A percentile compares a stretch with the other conserved stretches of the same genome.
Evolutionary conservation across 2,797 vertebrate species (phyloP).

Genomic region (Diglossa cyanea): DNA sequence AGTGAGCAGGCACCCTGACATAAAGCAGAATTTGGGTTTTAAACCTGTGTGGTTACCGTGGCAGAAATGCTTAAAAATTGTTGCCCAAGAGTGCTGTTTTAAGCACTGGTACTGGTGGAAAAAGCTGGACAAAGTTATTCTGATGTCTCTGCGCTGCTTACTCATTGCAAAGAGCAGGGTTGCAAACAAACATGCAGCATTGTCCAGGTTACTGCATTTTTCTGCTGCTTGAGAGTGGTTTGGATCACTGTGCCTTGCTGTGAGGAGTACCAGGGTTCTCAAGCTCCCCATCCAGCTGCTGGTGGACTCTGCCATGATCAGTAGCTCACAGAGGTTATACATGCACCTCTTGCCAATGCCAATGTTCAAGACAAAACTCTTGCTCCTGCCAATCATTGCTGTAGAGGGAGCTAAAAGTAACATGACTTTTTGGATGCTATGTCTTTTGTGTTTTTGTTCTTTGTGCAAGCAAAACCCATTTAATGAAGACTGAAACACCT

Average conservation of each 20-base stretch:
- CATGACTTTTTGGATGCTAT: not conserved
- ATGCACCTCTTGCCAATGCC: not conserved
- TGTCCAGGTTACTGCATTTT: not conserved
- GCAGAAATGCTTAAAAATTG: not conserved
- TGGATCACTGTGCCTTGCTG: not conserved
- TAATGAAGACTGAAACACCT: not conserved
- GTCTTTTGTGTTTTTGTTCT: not conserved
- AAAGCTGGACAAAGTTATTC: not conserved
- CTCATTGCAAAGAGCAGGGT: not conserved
- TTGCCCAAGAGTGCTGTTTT: not conserved
- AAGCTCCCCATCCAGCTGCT: not conserved
- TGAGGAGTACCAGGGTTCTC: not conserved
- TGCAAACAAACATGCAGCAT: rapidly evolving
- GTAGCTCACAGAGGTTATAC: not conserved
- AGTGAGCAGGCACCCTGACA: not conserved
- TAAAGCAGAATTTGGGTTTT: not conserved
- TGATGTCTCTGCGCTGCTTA: not conserved
- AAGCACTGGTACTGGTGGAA: not conserved
- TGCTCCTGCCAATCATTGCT: not conserved
- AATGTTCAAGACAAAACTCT: not conserved
- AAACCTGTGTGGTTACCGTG: not conserved
- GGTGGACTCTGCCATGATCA: not conserved
- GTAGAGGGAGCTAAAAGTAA: not conserved
- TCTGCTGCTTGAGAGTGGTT: not conserved
- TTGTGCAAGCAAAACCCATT: not conserved